Conservation (phyloP, 1,140 invertebrate genomes). For the Lucilia sericata region DNA sequence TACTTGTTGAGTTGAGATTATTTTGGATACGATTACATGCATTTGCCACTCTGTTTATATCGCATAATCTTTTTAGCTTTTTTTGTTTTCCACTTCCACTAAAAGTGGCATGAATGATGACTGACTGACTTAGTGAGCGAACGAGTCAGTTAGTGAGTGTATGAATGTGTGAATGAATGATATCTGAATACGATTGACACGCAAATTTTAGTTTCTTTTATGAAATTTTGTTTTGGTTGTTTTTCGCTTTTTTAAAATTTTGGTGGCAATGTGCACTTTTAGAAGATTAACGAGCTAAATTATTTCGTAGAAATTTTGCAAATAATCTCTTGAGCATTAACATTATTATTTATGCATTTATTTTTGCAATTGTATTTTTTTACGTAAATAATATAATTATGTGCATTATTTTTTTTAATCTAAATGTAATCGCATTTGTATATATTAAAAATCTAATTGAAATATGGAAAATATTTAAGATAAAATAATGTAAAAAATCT, state of each 20-base stretch:
- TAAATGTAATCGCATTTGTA: too few relatives aligned
- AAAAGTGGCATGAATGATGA: neutral
- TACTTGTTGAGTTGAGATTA: neutral
- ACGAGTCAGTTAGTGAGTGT: neutral
- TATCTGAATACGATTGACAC: conserved; percentile 29
- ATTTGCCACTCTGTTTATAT: conserved; percentile 24
- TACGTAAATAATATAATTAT: too few relatives aligned
- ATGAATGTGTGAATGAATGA: conserved; percentile 4
- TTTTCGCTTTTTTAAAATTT: neutral
- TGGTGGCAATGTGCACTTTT: neutral
- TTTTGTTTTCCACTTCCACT: neutral
- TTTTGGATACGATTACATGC: conserved; percentile 15
- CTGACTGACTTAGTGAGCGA: neutral
- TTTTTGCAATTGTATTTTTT: too few relatives aligned
- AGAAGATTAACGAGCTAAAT: neutral
- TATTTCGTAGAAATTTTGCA: neutral
- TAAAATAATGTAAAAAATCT: too few relatives aligned
- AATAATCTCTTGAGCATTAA: neutral
- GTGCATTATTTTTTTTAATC: too few relatives aligned
- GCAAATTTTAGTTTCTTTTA: conserved; percentile 1
- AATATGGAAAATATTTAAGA: too few relatives aligned
- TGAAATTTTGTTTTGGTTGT: neutral
- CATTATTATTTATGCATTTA: neutral
- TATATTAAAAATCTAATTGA: too few relatives aligned
- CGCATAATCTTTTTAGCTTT: neutral